Evolutionary conservation across 53 echinoderm and acorn worm genomes (phyloP).

Genomic region (Actinopyga echinites): DNA sequence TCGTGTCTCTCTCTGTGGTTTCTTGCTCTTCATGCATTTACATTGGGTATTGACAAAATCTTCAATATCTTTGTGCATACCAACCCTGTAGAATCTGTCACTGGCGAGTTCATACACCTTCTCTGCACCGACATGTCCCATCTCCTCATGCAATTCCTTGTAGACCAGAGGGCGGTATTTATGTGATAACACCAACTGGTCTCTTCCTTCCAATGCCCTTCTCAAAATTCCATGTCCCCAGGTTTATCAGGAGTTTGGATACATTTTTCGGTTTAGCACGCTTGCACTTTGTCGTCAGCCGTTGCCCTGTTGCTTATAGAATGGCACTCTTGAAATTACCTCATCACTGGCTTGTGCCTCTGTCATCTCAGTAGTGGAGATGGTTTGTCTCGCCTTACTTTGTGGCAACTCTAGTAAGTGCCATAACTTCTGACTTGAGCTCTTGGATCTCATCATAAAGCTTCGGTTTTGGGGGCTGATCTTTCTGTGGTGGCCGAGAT

Average conservation of each 20-base stretch:
- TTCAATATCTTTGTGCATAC: constrained; percentile 10
- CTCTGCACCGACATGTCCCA: constrained; percentile 53
- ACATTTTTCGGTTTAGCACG: neutral
- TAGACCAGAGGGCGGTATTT: neutral
- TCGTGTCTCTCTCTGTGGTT: neutral
- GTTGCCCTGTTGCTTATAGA: neutral
- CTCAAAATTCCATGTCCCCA: constrained; percentile 6
- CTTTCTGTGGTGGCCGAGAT: too few species aligned
- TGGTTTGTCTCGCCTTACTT: too few species aligned
- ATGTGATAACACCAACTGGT: constrained; percentile 24
- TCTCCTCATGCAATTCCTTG: constrained; percentile 29
- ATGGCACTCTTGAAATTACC: neutral
- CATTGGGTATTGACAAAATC: constrained; percentile 26
- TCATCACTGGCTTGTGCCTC: constrained; percentile 29
- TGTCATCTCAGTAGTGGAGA: neutral
- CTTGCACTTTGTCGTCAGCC: neutral
- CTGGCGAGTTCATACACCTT: constrained; percentile 21
- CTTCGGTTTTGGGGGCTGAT: too few species aligned
- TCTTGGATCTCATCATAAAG: too few species aligned
- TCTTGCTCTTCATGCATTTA: neutral
- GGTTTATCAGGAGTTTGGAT: neutral
- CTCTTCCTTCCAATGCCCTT: neutral
- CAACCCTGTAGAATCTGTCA: constrained; percentile 27
- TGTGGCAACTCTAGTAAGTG: too few species aligned
- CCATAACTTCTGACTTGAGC: too few species aligned